A percentile compares a stretch with the other conserved stretches of the same genome.
phyloP scores from a whole-genome alignment of 2,888 invertebrate species.

The Plagodis pulveraria region DNA sequence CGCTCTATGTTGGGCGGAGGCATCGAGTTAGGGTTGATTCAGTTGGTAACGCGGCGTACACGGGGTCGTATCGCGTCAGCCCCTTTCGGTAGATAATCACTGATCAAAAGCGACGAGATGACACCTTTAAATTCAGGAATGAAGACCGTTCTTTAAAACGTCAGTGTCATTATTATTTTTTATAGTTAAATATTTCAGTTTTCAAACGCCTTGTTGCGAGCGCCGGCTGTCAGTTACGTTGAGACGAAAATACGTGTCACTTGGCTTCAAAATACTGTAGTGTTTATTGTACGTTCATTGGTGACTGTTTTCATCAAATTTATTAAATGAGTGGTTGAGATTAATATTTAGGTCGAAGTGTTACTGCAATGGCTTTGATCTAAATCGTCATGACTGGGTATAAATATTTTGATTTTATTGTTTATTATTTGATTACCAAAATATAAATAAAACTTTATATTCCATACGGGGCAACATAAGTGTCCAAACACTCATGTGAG shows the following conservation, averaged over 20 bases:
- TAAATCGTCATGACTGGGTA: constrained; percentile 77
- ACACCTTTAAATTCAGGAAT: constrained; percentile 61
- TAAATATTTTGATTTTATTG: constrained; percentile 36
- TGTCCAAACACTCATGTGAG: too few species aligned
- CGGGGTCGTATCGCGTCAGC: constrained; percentile 70
- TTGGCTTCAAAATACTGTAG: constrained; percentile 51
- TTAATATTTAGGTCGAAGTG: constrained; percentile 74
- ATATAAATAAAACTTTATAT: constrained; percentile 5
- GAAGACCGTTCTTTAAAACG: constrained; percentile 54
- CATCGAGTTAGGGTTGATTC: constrained; percentile 80
- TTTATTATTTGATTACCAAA: constrained; percentile 29
- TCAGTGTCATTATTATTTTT: constrained; percentile 47
- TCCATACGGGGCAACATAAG: background rate
- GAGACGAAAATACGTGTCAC: constrained; percentile 67
- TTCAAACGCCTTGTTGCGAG: constrained; percentile 35
- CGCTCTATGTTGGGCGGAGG: constrained; percentile 84
- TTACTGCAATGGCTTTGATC: constrained; percentile 76
- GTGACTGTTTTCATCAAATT: constrained; percentile 35
- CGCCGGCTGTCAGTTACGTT: constrained; percentile 64
- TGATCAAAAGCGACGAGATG: constrained; percentile 76
- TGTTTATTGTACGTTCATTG: constrained; percentile 44
- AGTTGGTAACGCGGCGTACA: constrained; percentile 78
- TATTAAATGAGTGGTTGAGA: constrained; percentile 56
- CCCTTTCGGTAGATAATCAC: constrained; percentile 69
- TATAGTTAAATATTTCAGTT: constrained; percentile 28